Percentiles rank a stretch among this genome's conserved stretches.
These are phyloP conservation scores for Perccottus glenii DNA, from an alignment of 2,113 vertebrate species.

Conservation along the genomic window DNA sequence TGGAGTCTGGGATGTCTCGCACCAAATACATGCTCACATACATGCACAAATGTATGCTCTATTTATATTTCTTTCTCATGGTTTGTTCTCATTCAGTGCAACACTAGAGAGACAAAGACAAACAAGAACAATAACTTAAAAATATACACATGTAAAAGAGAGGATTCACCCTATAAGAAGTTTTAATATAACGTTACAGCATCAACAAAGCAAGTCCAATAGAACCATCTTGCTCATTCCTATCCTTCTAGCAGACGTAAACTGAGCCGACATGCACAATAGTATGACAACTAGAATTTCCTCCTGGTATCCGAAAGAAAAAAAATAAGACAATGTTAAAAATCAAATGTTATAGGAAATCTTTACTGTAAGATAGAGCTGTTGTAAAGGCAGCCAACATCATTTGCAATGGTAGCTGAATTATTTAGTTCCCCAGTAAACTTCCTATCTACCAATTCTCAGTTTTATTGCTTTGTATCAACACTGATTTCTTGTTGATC, in stretches of 20 bases:
- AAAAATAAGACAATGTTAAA: not conserved
- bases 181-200: too few relatives aligned
- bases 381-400: not conserved
- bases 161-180: too few relatives aligned
- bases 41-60: not conserved
- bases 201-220: too few relatives aligned
- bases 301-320: not conserved
- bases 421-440: not conserved
- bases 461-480: not conserved
- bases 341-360: not conserved
- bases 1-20: slow-evolving; percentile 13
- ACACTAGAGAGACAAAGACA: too few relatives aligned
- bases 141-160: too few relatives aligned
- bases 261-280: too few relatives aligned
- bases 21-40: slow-evolving; percentile 2
- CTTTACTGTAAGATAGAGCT: not conserved
- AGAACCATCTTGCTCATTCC: too few relatives aligned
- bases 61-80: too few relatives aligned
- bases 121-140: too few relatives aligned
- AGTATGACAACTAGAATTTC: too few relatives aligned
- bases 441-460: not conserved
- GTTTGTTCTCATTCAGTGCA: too few relatives aligned
- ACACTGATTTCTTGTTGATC: not conserved
- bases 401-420: not conserved
- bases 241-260: too few relatives aligned